Percentiles rank a stretch among this genome's conserved stretches.
Evolutionary conservation across 2,113 vertebrate species (phyloP).

Genomic region (Pluvianellus socialis): DNA sequence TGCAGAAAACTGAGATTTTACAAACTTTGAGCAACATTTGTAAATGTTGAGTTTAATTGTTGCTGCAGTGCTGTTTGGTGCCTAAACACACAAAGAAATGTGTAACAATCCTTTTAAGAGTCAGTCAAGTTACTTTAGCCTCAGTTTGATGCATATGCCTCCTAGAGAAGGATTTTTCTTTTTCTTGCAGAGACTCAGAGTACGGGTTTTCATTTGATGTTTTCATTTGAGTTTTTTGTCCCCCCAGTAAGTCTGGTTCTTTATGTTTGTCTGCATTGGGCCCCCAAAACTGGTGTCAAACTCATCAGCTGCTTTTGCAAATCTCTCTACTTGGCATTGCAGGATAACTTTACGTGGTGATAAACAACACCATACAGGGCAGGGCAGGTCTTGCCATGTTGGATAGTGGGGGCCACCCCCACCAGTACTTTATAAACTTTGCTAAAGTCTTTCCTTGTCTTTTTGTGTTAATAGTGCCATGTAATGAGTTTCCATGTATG

Average conservation of each 20-base stretch:
- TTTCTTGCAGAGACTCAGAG: neutral
- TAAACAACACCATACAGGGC: neutral
- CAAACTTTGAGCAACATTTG: neutral
- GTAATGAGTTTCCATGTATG: neutral
- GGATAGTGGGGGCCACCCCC: neutral
- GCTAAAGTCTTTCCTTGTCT: neutral
- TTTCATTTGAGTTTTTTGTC: neutral
- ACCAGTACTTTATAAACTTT: neutral
- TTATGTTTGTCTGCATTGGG: neutral
- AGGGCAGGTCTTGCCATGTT: neutral
- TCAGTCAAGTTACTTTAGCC: neutral
- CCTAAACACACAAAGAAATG: neutral
- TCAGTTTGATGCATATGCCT: neutral
- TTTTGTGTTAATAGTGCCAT: neutral
- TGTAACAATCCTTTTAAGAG: neutral
- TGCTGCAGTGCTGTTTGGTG: neutral
- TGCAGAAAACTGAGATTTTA: neutral
- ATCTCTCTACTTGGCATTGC: neutral
- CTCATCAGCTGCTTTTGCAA: neutral
- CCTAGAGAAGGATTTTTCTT: neutral
- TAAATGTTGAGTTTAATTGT: neutral
- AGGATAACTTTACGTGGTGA: neutral
- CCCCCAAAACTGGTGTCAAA: neutral
- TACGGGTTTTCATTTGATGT: fast-evolving
- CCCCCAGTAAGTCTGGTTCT: neutral